phyloP scores from a whole-genome alignment of 2,797 vertebrate genomes.

The Thaleichthys pacificus region DNA sequence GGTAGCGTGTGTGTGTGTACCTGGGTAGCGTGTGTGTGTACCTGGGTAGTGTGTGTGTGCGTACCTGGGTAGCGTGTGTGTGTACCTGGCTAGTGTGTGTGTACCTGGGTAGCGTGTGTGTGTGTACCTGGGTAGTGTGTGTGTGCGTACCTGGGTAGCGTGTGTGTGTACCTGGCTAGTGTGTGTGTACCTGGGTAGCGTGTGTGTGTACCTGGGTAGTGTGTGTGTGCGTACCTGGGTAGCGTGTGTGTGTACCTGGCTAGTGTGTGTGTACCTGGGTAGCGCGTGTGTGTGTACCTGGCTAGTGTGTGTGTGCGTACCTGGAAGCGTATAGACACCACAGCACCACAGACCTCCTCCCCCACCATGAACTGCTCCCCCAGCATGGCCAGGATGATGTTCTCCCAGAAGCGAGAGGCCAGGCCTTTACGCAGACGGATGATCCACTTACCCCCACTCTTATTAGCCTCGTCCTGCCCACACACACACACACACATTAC shows the following conservation, averaged over 20 bases:
- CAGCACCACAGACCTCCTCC: constrained; percentile 76
- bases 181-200: background rate
- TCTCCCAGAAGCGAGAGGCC: constrained; percentile 75
- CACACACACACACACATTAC: background rate
- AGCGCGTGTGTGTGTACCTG: background rate
- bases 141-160: too few species aligned
- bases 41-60: background rate
- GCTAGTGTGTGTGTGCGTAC: constrained; percentile 35
- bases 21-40: constrained; percentile 42
- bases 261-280: background rate
- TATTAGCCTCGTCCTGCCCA: constrained; percentile 71
- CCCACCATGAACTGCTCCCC: constrained; percentile 80
- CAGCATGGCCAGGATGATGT: constrained; percentile 75
- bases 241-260: background rate
- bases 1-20: constrained; percentile 35
- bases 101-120: background rate
- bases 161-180: too few species aligned
- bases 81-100: background rate
- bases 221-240: background rate
- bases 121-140: background rate
- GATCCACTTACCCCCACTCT: constrained; percentile 75
- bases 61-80: constrained; percentile 55
- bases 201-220: constrained; percentile 55
- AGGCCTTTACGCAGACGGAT: constrained; percentile 74
- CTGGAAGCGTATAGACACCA: constrained; percentile 76